phyloP scores from a whole-genome alignment of 1,140 invertebrate genomes.

The Oedothorax gibbosus region DNA sequence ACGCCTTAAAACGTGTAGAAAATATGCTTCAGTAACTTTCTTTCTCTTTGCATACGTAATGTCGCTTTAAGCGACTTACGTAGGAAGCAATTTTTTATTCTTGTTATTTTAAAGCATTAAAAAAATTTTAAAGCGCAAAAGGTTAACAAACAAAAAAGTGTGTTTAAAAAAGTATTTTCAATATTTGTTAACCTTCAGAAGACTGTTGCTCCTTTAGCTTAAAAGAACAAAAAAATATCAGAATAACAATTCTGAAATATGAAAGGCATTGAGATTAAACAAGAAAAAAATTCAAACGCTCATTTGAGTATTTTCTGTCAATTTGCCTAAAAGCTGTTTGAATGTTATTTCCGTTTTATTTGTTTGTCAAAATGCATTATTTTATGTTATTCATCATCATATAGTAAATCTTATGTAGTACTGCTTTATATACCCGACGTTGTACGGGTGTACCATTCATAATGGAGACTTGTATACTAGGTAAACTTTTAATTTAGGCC shows the following conservation, averaged over 20 bases:
- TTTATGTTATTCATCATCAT: too few species aligned
- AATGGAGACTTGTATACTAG: too few species aligned
- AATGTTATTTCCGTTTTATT: not conserved
- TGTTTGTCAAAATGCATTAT: not conserved
- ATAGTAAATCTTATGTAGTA: too few species aligned
- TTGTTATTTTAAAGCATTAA: not conserved
- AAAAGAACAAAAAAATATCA: not conserved
- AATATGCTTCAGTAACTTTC: constrained; percentile 8
- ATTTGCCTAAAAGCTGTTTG: not conserved
- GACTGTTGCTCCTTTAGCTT: constrained; percentile 22
- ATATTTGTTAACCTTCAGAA: not conserved
- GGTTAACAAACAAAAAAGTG: too few species aligned
- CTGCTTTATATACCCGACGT: too few species aligned
- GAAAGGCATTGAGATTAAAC: not conserved
- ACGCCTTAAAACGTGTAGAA: constrained; percentile 7
- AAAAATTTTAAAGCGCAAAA: too few species aligned
- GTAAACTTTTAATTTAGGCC: too few species aligned
- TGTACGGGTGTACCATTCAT: too few species aligned
- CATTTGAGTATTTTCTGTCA: too few species aligned
- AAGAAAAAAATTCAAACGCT: not conserved
- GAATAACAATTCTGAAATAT: not conserved
- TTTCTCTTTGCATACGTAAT: constrained; percentile 33
- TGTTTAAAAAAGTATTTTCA: too few species aligned
- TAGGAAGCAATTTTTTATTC: constrained; percentile 6
- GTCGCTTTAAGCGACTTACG: constrained; percentile 34